phyloP scores from a whole-genome alignment of 2,888 invertebrate species.

The Drosophila peninsularis region DNA sequence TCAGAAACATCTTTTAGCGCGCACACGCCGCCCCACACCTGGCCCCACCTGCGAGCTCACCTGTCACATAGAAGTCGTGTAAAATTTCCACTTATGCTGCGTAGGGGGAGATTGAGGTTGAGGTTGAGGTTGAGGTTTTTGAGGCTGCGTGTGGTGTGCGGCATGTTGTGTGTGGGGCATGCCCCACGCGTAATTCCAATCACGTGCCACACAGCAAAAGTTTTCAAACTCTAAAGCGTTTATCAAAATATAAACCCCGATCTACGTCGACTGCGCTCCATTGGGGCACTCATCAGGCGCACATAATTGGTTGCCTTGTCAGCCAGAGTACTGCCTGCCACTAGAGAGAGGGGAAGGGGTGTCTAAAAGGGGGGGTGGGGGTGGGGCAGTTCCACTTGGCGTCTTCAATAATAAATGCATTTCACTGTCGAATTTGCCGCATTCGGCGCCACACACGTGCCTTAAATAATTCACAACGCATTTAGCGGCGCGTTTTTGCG shows the following conservation, averaged over 20 bases:
- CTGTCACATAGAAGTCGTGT: conserved; percentile 38
- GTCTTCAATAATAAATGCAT: conserved; percentile 81
- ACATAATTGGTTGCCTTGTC: conserved; percentile 75
- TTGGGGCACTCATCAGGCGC: conserved; percentile 53
- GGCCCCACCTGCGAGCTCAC: conserved; percentile 13
- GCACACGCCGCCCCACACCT: neutral
- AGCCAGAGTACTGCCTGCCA: conserved; percentile 49
- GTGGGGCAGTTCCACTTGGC: conserved; percentile 17
- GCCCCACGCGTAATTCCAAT: conserved; percentile 74
- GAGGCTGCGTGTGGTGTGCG: conserved; percentile 1
- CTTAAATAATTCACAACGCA: conserved; percentile 80
- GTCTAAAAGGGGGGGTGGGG: no score
- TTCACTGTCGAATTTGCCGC: conserved; percentile 81
- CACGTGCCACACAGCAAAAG: conserved; percentile 73
- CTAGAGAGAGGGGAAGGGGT: neutral
- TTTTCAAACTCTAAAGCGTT: conserved; percentile 76
- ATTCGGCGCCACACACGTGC: conserved; percentile 80
- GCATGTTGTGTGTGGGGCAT: conserved; percentile 29
- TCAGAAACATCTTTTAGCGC: conserved; percentile 58
- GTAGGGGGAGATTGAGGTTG: conserved; percentile 18
- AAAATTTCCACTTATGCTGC: conserved; percentile 51
- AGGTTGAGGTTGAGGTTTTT: conserved; percentile 33
- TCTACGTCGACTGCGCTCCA: conserved; percentile 4
- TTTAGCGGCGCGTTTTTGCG: conserved; percentile 70
- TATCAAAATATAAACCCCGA: conserved; percentile 62